Evolutionary conservation across 2,113 vertebrate species (phyloP).

Genomic region (Cnemophilus loriae): DNA sequence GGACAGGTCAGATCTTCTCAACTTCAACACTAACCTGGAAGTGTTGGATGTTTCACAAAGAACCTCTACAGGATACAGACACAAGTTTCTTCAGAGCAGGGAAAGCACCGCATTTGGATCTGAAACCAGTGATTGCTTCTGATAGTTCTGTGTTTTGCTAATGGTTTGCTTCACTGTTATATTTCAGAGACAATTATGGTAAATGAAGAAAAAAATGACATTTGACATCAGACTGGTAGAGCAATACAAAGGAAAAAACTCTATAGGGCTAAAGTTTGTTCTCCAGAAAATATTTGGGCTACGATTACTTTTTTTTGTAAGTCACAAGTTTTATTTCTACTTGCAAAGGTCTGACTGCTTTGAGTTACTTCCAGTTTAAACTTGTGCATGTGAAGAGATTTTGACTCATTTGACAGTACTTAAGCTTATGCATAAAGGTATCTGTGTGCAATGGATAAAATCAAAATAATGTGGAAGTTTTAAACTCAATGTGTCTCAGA

Average conservation of each 20-base stretch:
- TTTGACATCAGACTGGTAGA: not conserved
- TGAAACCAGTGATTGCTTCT: not conserved
- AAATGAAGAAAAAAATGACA: conserved; percentile 23
- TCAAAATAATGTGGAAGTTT: not conserved
- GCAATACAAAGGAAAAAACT: not conserved
- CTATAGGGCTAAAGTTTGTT: not conserved
- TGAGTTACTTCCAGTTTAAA: not conserved
- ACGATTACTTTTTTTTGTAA: not conserved
- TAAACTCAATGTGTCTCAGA: not conserved
- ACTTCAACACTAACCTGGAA: not conserved
- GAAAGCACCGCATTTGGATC: not conserved
- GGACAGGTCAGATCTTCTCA: rapidly evolving
- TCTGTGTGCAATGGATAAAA: not conserved
- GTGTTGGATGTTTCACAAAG: not conserved
- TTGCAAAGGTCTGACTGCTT: not conserved
- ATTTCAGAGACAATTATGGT: conserved; percentile 16
- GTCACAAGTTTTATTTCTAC: not conserved
- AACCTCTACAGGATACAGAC: rapidly evolving
- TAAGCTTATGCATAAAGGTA: not conserved
- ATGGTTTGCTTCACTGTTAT: conserved; percentile 32
- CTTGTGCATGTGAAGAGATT: not conserved
- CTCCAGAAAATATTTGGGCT: not conserved
- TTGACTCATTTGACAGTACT: not conserved
- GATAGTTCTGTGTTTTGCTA: conserved; percentile 22
- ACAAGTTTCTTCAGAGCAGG: not conserved